Conservation (phyloP, 2,888 invertebrate species). For the Sarcophaga carnaria region DNA sequence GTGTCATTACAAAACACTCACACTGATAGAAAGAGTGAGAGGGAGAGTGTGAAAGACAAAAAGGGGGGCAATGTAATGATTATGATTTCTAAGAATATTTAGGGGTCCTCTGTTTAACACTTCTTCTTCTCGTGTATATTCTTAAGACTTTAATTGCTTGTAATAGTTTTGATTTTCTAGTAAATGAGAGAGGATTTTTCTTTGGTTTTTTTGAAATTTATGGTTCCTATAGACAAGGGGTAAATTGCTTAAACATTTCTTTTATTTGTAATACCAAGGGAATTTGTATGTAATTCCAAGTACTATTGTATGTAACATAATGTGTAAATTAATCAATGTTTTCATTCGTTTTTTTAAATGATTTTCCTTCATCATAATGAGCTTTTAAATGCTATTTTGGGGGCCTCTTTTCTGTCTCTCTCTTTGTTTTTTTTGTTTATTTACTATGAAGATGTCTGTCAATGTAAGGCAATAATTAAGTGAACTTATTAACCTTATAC, state of each 20-base stretch:
- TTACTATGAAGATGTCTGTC: constrained; percentile 59
- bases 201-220: constrained; percentile 62
- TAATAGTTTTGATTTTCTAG: constrained; percentile 27
- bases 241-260: constrained; percentile 30
- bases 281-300: neutral
- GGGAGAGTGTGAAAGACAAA: neutral
- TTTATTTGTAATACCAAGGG: constrained; percentile 22
- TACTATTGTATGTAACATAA: neutral
- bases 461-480: constrained; percentile 57
- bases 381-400: constrained; percentile 56
- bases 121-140: neutral
- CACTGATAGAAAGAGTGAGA: too few species aligned
- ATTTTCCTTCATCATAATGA: constrained; percentile 42
- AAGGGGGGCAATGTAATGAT: neutral
- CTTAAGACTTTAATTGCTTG: constrained; percentile 36
- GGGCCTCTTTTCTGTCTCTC: neutral
- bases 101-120: neutral
- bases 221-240: constrained; percentile 69
- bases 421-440: neutral
- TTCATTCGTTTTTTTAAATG: neutral
- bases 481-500: constrained; percentile 54
- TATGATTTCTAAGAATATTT: constrained; percentile 27
- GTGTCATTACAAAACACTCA: too few species aligned
- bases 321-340: constrained; percentile 40
- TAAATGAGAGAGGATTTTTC: neutral